These are phyloP conservation scores for Pseudomyrmex dendroicus DNA, from an alignment of 1,140 invertebrate species.

Conservation along the genomic window DNA sequence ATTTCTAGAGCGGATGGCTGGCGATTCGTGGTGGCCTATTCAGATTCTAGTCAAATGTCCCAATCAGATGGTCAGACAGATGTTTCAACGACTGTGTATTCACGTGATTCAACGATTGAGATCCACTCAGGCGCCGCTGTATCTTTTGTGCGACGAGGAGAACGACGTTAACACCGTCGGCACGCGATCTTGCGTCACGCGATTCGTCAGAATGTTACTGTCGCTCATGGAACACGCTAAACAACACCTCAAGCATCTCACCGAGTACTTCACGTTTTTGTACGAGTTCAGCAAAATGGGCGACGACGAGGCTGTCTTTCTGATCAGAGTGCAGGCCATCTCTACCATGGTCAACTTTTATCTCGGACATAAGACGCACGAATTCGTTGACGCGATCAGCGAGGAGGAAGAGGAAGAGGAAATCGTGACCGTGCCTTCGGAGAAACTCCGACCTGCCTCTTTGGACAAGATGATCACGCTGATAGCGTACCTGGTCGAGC, in stretches of 20 bases:
- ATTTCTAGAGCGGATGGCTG: slow-evolving; percentile 96
- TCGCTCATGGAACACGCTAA: slow-evolving; percentile 96
- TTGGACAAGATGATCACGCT: slow-evolving; percentile 98
- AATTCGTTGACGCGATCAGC: slow-evolving; percentile 89
- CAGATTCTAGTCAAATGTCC: slow-evolving; percentile 98
- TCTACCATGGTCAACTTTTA: slow-evolving; percentile 96
- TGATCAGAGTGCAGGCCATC: slow-evolving; percentile 94
- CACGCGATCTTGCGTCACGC: slow-evolving; percentile 94
- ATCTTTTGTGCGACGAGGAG: slow-evolving; percentile 81
- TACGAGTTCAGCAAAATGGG: slow-evolving; percentile 98
- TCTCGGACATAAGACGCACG: slow-evolving; percentile 91
- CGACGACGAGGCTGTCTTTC: slow-evolving; percentile 95
- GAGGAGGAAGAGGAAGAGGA: slow-evolving; percentile 94
- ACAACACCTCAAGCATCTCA: slow-evolving; percentile 93
- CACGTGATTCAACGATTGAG: slow-evolving; percentile 96
- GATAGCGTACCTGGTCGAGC: slow-evolving; percentile 94
- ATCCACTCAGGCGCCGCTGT: slow-evolving; percentile 80
- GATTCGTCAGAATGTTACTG: slow-evolving; percentile 95
- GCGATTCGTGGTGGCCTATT: slow-evolving; percentile 97
- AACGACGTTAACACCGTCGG: slow-evolving; percentile 88
- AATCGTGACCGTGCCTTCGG: slow-evolving; percentile 88
- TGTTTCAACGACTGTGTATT: slow-evolving; percentile 96
- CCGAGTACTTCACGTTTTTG: slow-evolving; percentile 96
- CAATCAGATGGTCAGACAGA: slow-evolving; percentile 97
- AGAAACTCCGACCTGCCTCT: slow-evolving; percentile 94